Evolutionary conservation across 1,140 invertebrate species (phyloP).

Genomic region (Drosophila fuyamai): DNA sequence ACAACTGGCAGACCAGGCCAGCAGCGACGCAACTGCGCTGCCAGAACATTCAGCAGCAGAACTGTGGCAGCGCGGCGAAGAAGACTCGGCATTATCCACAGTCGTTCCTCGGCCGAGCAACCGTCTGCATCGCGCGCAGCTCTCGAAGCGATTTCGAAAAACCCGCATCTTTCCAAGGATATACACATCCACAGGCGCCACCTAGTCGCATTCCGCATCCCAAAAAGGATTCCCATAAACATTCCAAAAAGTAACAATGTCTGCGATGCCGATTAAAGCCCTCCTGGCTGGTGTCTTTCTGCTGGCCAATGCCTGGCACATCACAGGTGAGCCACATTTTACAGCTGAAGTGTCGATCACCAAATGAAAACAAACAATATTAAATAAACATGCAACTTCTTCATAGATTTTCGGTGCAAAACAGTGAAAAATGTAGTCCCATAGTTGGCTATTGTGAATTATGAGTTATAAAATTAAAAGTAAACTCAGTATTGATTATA

Average conservation of each 20-base stretch:
- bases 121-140: conserved; percentile 74
- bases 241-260: conserved; percentile 46
- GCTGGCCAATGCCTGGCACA: conserved; percentile 66
- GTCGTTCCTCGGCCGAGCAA: conserved; percentile 71
- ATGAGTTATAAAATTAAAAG: not conserved
- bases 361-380: not conserved
- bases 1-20: not conserved
- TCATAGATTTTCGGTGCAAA: not conserved
- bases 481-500: not conserved
- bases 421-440: not conserved
- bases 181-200: conserved; percentile 55
- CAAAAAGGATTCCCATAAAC: conserved; percentile 45
- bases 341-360: conserved; percentile 30
- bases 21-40: conserved; percentile 20
- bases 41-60: conserved; percentile 24
- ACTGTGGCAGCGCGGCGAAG: conserved; percentile 49
- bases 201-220: conserved; percentile 51
- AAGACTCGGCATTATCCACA: conserved; percentile 64
- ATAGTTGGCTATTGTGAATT: not conserved
- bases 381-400: not conserved
- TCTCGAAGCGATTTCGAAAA: conserved; percentile 26
- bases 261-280: conserved; percentile 62
- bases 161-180: conserved; percentile 29
- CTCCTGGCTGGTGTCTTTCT: conserved; percentile 63
- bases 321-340: conserved; percentile 56